Base-by-base conservation (phyloP, 2,113 vertebrate species). In the Silurus asotus region DNA sequence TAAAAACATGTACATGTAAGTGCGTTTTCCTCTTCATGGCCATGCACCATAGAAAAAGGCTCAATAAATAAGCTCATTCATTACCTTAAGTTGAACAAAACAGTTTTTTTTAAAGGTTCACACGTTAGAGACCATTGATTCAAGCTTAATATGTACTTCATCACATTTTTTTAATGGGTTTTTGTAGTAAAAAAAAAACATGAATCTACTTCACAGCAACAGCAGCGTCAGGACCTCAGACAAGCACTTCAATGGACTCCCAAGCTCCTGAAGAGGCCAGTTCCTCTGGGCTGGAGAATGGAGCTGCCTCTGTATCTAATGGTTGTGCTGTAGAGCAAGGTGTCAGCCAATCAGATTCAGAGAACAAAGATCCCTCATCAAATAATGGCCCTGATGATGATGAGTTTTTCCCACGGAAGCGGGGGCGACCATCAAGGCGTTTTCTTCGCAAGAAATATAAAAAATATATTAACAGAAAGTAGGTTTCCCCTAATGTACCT, bases 371-470 rank as follows among this genome's bases (percentile, higher is more conserved):
- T 67, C 96, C 96, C 0, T 95, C 96, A 6, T 95, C 95, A 86
- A 96, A 94, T 88, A 90, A 90, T 0, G 81, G 89, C 56, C 90
- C 93, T 0, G 96, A 96, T 5, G 96, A 97, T 5, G 85, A 91
- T 0, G 97, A 97, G 0, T 58, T 90, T 11, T 80, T 93, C 2
- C 94, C 95, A 4, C 94, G 96, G 65, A 95, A 96, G 85, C 95
- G 97, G 0, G 97, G 98, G 0, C 94, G 97, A 11, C 98, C 97
- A 64, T 97, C 98, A 48, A 96, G 97, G 82, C 94, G 96, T 45
- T 98, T 98, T 91, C 94, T 98, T 55, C 96, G 97, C 87, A 98
- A 97, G 92, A 98, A 97, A 90, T 99, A 99, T 91, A 97, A 96
- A 93, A 98, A 97, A 92, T 98, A 97, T 62, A 95, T 95, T 65